phyloP scores from a whole-genome alignment of 1,140 invertebrate species.

The Cryptotermes secundus region DNA sequence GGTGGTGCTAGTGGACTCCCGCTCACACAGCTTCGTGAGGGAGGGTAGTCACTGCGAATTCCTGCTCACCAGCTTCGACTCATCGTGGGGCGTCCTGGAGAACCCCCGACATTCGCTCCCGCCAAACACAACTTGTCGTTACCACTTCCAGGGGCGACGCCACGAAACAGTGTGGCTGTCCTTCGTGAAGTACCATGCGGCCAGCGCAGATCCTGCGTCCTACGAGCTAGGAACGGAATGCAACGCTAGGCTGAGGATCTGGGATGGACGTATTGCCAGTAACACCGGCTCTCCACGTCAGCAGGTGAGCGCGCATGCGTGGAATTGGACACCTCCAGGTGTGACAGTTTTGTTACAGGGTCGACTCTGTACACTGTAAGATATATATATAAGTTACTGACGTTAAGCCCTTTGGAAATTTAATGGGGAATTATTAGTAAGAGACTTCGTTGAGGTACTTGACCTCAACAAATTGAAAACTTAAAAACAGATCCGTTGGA shows the following conservation, averaged over 20 bases:
- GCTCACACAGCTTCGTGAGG: conserved; percentile 70
- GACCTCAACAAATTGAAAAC: too few species aligned
- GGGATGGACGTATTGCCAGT: conserved; percentile 64
- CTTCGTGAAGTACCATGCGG: conserved; percentile 78
- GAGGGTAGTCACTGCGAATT: conserved; percentile 73
- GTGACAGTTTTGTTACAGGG: too few species aligned
- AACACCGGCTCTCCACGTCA: neutral
- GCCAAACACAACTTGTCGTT: conserved; percentile 54
- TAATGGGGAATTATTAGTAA: too few species aligned
- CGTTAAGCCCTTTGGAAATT: too few species aligned
- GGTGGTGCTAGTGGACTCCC: conserved; percentile 71
- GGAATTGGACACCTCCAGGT: too few species aligned
- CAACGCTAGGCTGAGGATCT: conserved; percentile 70
- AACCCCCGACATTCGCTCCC: conserved; percentile 52
- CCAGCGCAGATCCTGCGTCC: conserved; percentile 58
- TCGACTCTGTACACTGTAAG: too few species aligned
- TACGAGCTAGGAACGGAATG: conserved; percentile 67
- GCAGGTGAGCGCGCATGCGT: neutral
- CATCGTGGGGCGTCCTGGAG: conserved; percentile 61
- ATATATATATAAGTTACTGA: too few species aligned
- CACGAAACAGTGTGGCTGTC: conserved; percentile 81
- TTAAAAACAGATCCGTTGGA: too few species aligned
- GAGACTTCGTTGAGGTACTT: too few species aligned
- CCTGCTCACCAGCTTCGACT: conserved; percentile 71
- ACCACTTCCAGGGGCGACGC: conserved; percentile 61